Evolutionary conservation across 2,797 vertebrate genomes (phyloP), one percentile per base, ranked within the genome.

Genomic region (Lepilemur ruficaudatus): DNA sequence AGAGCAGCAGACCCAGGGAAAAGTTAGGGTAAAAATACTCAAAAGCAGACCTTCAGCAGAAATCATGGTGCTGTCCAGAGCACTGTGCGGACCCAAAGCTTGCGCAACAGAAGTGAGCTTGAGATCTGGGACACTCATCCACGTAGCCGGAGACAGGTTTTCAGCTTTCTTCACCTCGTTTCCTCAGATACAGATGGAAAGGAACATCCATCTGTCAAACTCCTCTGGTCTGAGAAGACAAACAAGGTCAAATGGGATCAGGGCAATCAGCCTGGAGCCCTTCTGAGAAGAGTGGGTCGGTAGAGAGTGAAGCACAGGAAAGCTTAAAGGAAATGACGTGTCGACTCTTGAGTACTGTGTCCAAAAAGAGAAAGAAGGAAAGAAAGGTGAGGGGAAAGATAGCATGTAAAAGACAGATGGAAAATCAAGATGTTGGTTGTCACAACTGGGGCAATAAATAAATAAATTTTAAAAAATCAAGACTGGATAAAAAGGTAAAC

Each of bases 101-200:
- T 11, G 4, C 0, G 0, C 1, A 17, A 17, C 2, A 5, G 86
- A 18, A 14, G 43, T 32, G 22, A 43, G 2, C 32, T 46, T 9
- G 11, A 22, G 25, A 32, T 7, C 10, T 48, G 2, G 23, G 63
- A 43, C 38, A 22, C 69, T 55, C 35, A 35, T 28, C 55, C 32
- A 0, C 32, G 69, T 8, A 1, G 50, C 35, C 65, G 23, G 52
- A 20, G 72, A 55, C 41, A 18, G 32, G 50, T 6, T 17, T 13
- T 38, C 18, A 7, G 8, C 35, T 35, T 50, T 48, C 65, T 38
- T 75, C 7, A 22, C 38, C 82, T 83, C 57, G 0, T 50, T 32
- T 70, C n/a, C 25, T 78, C 55, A 55, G 13, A 57, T 7, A 0
- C 1, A 2, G 17, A 4, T 25, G 30, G 52, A 63, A 76, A 80